Conservation (phyloP, 2,797 vertebrate genomes). For the Nothura maculosa region DNA sequence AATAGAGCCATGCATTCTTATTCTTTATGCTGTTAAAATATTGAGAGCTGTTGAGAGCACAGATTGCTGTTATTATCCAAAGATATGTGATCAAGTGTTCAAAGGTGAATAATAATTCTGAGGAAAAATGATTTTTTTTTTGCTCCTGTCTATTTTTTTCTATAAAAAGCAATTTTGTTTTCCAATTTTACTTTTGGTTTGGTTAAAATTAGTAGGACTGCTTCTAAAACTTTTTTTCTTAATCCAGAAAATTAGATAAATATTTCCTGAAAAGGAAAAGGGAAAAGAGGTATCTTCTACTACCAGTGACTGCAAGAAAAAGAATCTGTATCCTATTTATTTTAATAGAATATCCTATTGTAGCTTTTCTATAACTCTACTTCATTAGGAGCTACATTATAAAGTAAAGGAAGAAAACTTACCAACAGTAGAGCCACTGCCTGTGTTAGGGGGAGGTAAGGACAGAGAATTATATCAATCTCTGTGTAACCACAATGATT, state of each 20-base stretch:
- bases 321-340: not conserved
- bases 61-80: slow-evolving; percentile 43
- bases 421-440: not conserved
- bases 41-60: slow-evolving; percentile 4
- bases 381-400: not conserved
- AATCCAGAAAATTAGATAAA: not conserved
- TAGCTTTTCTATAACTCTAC: not conserved
- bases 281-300: not conserved
- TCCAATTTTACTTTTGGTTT: not conserved
- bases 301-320: not conserved
- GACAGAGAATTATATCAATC: not conserved
- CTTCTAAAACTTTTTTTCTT: not conserved
- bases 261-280: not conserved
- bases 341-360: not conserved
- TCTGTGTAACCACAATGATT: not conserved
- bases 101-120: slow-evolving; percentile 15
- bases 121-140: not conserved
- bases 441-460: not conserved
- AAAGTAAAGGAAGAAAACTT: not conserved
- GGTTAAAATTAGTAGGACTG: not conserved
- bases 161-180: not conserved
- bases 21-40: slow-evolving; percentile 39
- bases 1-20: slow-evolving; percentile 13
- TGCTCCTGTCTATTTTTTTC: not conserved
- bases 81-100: slow-evolving; percentile 5